Conservation (phyloP, 2,113 vertebrate species). For the Acanthochromis polyacanthus region DNA sequence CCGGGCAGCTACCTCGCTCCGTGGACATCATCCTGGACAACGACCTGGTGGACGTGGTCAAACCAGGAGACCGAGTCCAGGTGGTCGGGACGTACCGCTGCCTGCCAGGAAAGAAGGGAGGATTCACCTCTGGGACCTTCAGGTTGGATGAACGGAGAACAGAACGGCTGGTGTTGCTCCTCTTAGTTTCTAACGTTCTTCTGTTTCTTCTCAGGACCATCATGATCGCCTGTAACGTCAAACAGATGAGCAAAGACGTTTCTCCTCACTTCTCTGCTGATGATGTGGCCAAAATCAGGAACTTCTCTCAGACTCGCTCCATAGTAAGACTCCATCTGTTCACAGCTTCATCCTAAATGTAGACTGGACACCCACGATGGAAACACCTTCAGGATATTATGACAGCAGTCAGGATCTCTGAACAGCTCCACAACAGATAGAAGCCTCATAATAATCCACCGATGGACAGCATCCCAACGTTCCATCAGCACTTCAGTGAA, state of each 20-base stretch:
- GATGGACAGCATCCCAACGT: too few species aligned
- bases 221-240: slow-evolving; percentile 94
- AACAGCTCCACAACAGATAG: too few species aligned
- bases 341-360: too few species aligned
- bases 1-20: slow-evolving; percentile 96
- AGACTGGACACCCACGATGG: too few species aligned
- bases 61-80: slow-evolving; percentile 95
- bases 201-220: slow-evolving; percentile 86
- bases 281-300: slow-evolving; percentile 95
- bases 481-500: too few species aligned
- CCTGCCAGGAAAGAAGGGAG: slow-evolving; percentile 94
- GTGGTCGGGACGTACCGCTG: slow-evolving; percentile 96
- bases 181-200: not conserved
- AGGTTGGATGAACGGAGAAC: slow-evolving; percentile 83
- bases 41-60: slow-evolving; percentile 93
- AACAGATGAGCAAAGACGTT: slow-evolving; percentile 94
- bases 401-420: too few species aligned
- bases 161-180: too few species aligned
- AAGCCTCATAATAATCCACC: too few species aligned
- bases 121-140: slow-evolving; percentile 96
- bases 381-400: too few species aligned
- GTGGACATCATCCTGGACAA: slow-evolving; percentile 96
- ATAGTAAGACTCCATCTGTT: slow-evolving; percentile 79
- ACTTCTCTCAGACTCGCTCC: slow-evolving; percentile 90
- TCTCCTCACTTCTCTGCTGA: slow-evolving; percentile 89